phyloP scores from a whole-genome alignment of 2,888 invertebrate species.

The Caenorhabditis sp. region DNA sequence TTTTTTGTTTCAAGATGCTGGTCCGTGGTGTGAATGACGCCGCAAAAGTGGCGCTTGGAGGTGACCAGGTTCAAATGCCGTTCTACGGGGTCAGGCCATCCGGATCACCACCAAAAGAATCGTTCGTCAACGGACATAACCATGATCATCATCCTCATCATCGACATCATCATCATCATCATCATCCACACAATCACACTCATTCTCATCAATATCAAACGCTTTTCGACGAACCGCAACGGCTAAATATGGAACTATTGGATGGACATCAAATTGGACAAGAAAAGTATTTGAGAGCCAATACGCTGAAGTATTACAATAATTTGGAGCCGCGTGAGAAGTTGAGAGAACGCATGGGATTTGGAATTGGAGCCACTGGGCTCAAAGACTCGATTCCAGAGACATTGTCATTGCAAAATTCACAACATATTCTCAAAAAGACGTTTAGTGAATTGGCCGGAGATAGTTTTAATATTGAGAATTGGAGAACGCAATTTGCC shows the following conservation, averaged over 20 bases:
- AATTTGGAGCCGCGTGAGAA: conserved; percentile 3
- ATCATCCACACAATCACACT: background rate
- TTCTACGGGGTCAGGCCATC: background rate
- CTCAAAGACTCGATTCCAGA: conserved; percentile 11
- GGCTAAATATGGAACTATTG: background rate
- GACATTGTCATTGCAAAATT: background rate
- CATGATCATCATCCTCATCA: background rate
- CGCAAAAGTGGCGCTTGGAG: conserved; percentile 1
- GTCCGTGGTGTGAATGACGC: conserved; percentile 20
- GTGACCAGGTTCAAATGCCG: conserved; percentile 5
- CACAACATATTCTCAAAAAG: background rate
- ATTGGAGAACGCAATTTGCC: background rate
- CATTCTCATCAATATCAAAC: background rate
- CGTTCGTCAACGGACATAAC: background rate
- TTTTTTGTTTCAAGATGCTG: background rate
- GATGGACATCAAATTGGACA: conserved; percentile 20
- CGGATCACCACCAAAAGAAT: background rate
- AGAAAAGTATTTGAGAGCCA: conserved; percentile 9
- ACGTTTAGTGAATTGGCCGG: background rate
- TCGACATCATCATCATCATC: background rate
- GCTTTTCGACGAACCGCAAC: background rate
- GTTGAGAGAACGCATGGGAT: conserved; percentile 26
- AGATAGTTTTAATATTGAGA: background rate
- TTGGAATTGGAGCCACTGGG: conserved; percentile 29
- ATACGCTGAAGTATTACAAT: conserved; percentile 4